Percentiles rank a stretch among this genome's conserved stretches.
phyloP scores from a whole-genome alignment of 2,888 invertebrate genomes.

The Oligia latruncula region DNA sequence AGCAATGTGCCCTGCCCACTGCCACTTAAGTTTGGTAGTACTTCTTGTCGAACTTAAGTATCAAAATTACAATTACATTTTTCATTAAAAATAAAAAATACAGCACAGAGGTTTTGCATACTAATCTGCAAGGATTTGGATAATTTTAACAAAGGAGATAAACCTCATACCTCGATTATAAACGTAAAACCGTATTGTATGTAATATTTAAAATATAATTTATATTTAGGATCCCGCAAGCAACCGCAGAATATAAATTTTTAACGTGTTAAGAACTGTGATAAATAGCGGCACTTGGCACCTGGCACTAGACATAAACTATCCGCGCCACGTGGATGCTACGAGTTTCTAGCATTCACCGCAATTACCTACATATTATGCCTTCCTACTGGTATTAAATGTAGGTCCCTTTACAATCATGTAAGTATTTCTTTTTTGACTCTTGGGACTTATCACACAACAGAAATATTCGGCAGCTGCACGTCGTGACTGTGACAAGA shows the following conservation, averaged over 20 bases:
- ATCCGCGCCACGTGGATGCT: constrained; percentile 54
- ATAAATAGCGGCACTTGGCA: constrained; percentile 61
- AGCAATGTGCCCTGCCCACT: too few species aligned
- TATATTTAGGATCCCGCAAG: constrained; percentile 35
- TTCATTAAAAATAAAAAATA: too few species aligned
- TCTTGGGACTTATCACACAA: too few species aligned
- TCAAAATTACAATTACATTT: too few species aligned
- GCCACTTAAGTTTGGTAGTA: too few species aligned
- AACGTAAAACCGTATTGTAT: neutral
- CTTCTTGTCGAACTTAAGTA: too few species aligned
- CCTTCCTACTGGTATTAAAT: neutral
- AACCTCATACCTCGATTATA: neutral
- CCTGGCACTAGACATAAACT: constrained; percentile 58
- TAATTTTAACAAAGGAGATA: neutral
- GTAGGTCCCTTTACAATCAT: neutral
- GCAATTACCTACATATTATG: constrained; percentile 33
- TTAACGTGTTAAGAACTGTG: constrained; percentile 63
- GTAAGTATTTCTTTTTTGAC: neutral
- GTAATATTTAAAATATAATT: constrained; percentile 39
- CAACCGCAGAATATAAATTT: constrained; percentile 52
- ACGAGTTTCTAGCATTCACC: constrained; percentile 47
- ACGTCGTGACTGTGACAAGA: too few species aligned
- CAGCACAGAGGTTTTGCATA: neutral
- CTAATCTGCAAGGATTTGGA: neutral
- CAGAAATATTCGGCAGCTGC: too few species aligned